Evolutionary conservation across 2,113 vertebrate genomes (phyloP), one percentile per base, ranked within the genome.

Genomic region (Paramisgurnus dabryanus): DNA sequence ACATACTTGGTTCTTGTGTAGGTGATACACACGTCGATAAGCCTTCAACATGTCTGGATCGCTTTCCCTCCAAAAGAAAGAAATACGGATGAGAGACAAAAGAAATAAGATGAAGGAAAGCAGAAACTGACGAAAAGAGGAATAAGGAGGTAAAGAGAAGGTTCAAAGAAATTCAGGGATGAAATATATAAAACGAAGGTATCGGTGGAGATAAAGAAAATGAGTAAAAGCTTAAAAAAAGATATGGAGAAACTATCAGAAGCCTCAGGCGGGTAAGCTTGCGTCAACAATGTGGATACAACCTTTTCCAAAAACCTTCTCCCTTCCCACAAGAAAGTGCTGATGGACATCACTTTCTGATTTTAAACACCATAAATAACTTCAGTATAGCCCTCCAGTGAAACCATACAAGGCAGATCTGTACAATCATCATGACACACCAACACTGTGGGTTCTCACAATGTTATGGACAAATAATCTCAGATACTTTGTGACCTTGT

Each of bases 321-420:
- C 4, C 45, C 17, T 64, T 82, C 78, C 43, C 50, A 41, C 39
- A 83, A 43, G 67, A 75, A 75, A 27, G 6, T 75, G 82, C 77
- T 74, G 2, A 82, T 45, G 43, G 17, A 43, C 27, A 69, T 67
- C 17, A 17, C 5, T 50, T 74, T 55, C 68, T 80, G 76, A 78
- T 58, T 53, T 47, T 68, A 80, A 78, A 79, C 72, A 67, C 79
- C 76, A 85, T 86, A 86, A 89, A 86, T 83, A 85, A 74, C 81
- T 82, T 57, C 27, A 78, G 67, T 43, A 60, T 73, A 61, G 72
- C 76, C 74, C 63, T 65, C 57, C 66, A 84, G 82, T 53, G 27
- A 49, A 66, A 60, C 61, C 55, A 64, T 47, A 43, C 8, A 12
- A 58, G 47, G 57, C 57, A 77, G n/a, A 17, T 8, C 7, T 40